Percentiles rank a stretch among this genome's conserved stretches.
Evolutionary conservation across 1,140 invertebrate species (phyloP).

Genomic region (Plectus sambesii): DNA sequence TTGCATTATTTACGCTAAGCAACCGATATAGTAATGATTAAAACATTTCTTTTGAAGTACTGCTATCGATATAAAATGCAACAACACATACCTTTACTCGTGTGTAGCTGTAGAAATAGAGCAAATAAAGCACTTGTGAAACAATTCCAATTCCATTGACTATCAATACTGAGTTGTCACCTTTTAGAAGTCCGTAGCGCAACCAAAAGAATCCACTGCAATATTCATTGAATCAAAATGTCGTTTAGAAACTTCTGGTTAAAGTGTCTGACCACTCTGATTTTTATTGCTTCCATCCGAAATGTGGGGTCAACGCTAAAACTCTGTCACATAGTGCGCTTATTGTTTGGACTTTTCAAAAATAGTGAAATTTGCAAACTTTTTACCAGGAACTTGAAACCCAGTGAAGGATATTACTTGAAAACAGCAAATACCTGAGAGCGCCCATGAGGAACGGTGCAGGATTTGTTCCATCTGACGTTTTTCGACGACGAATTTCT

Average conservation of each 20-base stretch:
- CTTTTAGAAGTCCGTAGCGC: conserved; percentile 40
- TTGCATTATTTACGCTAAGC: too few species aligned
- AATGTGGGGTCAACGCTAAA: too few species aligned
- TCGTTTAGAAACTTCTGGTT: too few species aligned
- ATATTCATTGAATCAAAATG: too few species aligned
- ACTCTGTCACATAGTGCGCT: too few species aligned
- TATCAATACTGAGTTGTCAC: conserved; percentile 37
- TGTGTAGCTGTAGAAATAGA: conserved; percentile 36
- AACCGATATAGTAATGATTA: conserved; percentile 17
- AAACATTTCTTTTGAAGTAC: conserved; percentile 9
- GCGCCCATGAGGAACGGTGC: conserved; percentile 42
- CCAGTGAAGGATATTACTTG: background rate
- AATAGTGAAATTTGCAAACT: background rate
- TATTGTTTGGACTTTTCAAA: too few species aligned
- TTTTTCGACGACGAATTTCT: conserved; percentile 32
- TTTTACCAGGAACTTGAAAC: too few species aligned
- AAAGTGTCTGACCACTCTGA: too few species aligned
- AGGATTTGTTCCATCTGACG: conserved; percentile 37
- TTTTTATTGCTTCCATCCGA: too few species aligned
- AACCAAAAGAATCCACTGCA: conserved; percentile 40
- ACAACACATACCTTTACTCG: conserved; percentile 20
- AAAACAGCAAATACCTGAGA: conserved; percentile 28
- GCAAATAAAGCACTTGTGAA: conserved; percentile 30
- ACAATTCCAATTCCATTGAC: conserved; percentile 38
- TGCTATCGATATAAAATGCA: conserved; percentile 2